Evolutionary conservation across 1,140 invertebrate species (phyloP).

Genomic region (Drosophila lacteicornis): DNA sequence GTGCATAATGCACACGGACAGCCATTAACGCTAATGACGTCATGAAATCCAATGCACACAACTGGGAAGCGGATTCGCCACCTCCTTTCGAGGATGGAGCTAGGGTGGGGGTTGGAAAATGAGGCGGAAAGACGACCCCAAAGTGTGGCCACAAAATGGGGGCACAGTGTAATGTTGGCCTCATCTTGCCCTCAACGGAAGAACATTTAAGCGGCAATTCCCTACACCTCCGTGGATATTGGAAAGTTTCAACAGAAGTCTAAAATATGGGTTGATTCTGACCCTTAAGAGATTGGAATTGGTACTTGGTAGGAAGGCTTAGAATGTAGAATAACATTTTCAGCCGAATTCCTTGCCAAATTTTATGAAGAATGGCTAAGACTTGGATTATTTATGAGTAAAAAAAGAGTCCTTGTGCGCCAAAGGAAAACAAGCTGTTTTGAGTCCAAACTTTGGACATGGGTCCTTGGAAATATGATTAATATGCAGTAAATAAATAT

Average conservation of each 20-base stretch:
- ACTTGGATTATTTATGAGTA: too few relatives aligned
- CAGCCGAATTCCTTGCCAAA: too few relatives aligned
- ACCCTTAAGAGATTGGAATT: background rate
- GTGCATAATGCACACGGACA: constrained; percentile 65
- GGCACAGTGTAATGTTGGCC: constrained; percentile 20
- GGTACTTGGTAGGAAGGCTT: too few relatives aligned
- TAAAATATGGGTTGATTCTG: too few relatives aligned
- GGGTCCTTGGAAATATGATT: too few relatives aligned
- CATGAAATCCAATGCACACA: constrained; percentile 70
- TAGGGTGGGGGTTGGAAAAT: background rate
- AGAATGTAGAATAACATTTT: too few relatives aligned
- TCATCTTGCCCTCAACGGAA: constrained; percentile 17
- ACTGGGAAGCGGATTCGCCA: constrained; percentile 3
- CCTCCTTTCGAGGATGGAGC: background rate
- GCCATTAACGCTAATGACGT: constrained; percentile 77
- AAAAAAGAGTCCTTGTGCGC: too few relatives aligned
- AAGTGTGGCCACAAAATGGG: constrained; percentile 33
- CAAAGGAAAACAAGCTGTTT: too few relatives aligned
- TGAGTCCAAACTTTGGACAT: too few relatives aligned
- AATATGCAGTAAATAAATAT: too few relatives aligned
- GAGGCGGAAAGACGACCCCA: background rate
- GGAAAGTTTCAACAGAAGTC: constrained; percentile 27
- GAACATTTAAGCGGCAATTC: constrained; percentile 14
- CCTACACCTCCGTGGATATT: constrained; percentile 32
- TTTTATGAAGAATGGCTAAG: too few relatives aligned